A percentile compares a stretch with the other conserved stretches of the same genome.
Conservation (phyloP, 1,140 invertebrate species). For the Hycleus cichorii region DNA sequence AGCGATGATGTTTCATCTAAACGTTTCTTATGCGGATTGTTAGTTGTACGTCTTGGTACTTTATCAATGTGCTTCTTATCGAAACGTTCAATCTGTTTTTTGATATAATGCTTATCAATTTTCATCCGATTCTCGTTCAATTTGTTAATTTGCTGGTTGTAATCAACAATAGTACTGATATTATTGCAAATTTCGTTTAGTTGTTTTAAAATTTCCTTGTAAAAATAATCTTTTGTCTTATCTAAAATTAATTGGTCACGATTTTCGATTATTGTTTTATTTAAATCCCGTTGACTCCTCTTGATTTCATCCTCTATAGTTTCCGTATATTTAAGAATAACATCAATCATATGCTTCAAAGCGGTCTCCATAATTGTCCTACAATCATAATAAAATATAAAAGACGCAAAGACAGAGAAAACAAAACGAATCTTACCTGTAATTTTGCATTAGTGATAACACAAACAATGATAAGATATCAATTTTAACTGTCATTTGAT, state of each 20-base stretch:
- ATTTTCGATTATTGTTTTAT: no score
- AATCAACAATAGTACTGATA: constrained; percentile 17
- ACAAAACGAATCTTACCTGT: no score
- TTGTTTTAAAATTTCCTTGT: constrained; percentile 19
- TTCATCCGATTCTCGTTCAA: constrained; percentile 1
- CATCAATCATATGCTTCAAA: no score
- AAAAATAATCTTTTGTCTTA: constrained; percentile 27
- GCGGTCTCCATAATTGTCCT: no score
- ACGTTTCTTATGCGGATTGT: constrained; percentile 5
- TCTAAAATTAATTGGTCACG: constrained; percentile 11
- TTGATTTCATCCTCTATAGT: constrained; percentile 19
- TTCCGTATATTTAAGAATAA: constrained; percentile 7
- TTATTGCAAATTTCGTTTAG: constrained; percentile 16
- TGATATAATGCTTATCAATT: constrained; percentile 20
- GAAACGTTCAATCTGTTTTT: constrained; percentile 19
- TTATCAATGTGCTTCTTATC: not conserved
- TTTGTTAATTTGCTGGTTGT: constrained; percentile 15
- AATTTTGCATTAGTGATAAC: no score
- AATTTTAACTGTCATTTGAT: no score
- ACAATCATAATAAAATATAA: constrained; percentile 5
- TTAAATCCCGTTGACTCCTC: constrained; percentile 1
- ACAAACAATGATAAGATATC: no score
- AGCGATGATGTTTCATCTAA: constrained; percentile 12
- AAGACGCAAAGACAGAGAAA: no score
- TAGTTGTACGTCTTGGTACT: not conserved